A percentile compares a stretch with the other conserved stretches of the same genome.
Evolutionary conservation across 2,888 invertebrate genomes (phyloP).

Genomic region (Erpobdella octoculata): DNA sequence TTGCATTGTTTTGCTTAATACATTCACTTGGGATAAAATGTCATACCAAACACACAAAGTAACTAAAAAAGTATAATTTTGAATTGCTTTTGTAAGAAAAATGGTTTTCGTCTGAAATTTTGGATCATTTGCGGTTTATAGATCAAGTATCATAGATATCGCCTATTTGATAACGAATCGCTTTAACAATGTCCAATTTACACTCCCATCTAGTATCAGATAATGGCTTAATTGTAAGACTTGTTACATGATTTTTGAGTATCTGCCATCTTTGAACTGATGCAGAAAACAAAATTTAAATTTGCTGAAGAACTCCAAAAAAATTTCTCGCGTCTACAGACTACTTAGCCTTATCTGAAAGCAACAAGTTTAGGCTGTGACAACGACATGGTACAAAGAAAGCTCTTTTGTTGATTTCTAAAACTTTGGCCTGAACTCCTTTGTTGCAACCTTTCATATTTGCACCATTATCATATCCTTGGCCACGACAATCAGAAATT

Average conservation of each 20-base stretch:
- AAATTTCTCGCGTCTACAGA: background rate
- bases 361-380: slow-evolving; percentile 1
- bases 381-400: background rate
- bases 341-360: background rate
- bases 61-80: background rate
- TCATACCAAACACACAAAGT: slow-evolving; percentile 1
- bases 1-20: background rate
- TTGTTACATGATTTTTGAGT: too few species aligned
- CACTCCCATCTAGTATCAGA: slow-evolving; percentile 1
- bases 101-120: background rate
- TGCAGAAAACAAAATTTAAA: background rate
- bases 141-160: background rate
- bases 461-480: slow-evolving; percentile 1
- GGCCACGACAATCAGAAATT: slow-evolving; percentile 1
- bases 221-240: background rate
- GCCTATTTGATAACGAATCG: slow-evolving; percentile 1
- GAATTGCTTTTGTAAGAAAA: slow-evolving; percentile 1
- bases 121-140: background rate
- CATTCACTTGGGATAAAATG: background rate
- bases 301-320: background rate
- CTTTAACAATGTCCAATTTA: background rate
- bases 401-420: background rate
- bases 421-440: slow-evolving; percentile 1
- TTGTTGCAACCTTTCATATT: slow-evolving; percentile 1
- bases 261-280: slow-evolving; percentile 1